Evolutionary conservation across 1,140 invertebrate species (phyloP), one percentile per base, ranked within the genome.

Genomic region (Drosophila watanabei): DNA sequence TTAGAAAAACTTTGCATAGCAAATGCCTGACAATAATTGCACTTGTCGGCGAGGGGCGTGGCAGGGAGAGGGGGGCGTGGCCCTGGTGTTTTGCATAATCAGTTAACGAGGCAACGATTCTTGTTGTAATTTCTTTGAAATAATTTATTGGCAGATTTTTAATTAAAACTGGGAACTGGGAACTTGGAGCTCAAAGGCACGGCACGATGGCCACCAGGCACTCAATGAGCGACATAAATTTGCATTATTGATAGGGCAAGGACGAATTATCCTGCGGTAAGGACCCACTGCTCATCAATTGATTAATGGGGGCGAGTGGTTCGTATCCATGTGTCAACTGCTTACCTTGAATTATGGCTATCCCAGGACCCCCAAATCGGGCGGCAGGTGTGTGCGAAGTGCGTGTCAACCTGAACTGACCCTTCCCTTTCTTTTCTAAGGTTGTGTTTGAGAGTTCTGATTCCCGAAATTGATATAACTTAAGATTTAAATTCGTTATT

Each of bases 141-240:
- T 85, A 89, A 88, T 89, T 88, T 88, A 88, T 88, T 88, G 85
- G 86, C 85, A 88, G 85, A 85, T 85, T 88, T 88, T 88, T 88
- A 88, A 88, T 88, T 88, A 88, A 88, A 88, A 85, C 81, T 89
- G 89, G 65, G 59, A 56, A 79, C 81, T 89, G 84, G 62, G 54
- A 30, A 20, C 16, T 33, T 28, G 41, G 14, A 20, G 46, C 58
- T 48, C 75, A 69, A 58, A 82, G 75, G 68, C 65, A 54, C 63
- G 52, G 37, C 61, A 51, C 24, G 28, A 14, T 24, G 45, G 6
- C 20, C 32, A 35, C 32, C 51, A 54, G 62, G 61, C 64, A 69
- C 65, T 51, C 76, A 75, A 78, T 70, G 64, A 49, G 41, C 20
- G 62, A 56, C 81, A 85, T 88, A 75, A 88, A 88, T 86, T 88